Evolutionary conservation across 2,888 invertebrate genomes (phyloP), one percentile per base, ranked within the genome.

Genomic region (Apodemia zela): DNA sequence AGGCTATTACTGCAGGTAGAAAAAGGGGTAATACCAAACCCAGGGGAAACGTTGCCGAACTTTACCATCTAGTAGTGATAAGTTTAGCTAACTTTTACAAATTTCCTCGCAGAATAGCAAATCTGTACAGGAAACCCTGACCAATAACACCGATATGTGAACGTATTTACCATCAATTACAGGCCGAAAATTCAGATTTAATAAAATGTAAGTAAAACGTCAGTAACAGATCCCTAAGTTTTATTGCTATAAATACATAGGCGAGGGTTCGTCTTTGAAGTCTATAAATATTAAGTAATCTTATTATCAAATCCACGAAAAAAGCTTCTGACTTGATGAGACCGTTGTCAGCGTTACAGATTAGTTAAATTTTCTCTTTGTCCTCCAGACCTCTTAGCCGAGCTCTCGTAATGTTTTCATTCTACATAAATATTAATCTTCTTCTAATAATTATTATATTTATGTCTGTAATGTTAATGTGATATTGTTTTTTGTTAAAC

Each of bases 281-380:
- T 54, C 54, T 25, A 21, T 54, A 61, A 61, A 54, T 62, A 49
- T 54, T 38, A 54, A 57, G 61, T 62, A 62, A 62, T 51, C 25
- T 62, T 62, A 62, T 62, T 54, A 62, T 21, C 18, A 35, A 54
- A 51, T 62, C 47, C 54, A 21, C 49, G 21, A 21, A 61, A 29
- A 49, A 18, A 42, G 18, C 57, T 25, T 15, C 51, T 35, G 54
- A 42, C 57, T 62, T 57, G 42, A 25, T 18, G 29, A 62, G 17
- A 42, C 59, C 51, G 35, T 59, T 59, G 59, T 35, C 54, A 54
- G 42, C 54, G 51, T 54, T 13, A 21, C 62, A 21, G 25, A 62
- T 62, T 62, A 21, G 42, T 45, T 45, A 45, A 45, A 45, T 45
- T 45, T 45, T 45, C 42, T 15, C 15, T 45, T 45, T n/a, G 42